Percentiles rank a stretch among this genome's conserved stretches.
Conservation (phyloP, 2,888 invertebrate species). For the Cynaeus angustus region DNA sequence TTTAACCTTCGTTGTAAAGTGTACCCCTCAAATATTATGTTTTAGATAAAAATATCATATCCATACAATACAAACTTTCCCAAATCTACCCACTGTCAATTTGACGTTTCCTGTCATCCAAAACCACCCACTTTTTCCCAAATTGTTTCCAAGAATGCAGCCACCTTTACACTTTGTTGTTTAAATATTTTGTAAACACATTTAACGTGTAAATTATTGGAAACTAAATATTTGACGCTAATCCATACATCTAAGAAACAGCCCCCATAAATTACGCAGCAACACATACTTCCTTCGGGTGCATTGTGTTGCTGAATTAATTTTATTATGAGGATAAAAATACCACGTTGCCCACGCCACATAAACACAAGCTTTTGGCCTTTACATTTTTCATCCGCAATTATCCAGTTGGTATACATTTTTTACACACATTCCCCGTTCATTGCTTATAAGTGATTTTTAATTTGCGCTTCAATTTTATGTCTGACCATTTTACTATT, state of each 20-base stretch:
- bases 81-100: background rate
- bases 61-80: background rate
- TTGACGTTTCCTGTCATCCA: background rate
- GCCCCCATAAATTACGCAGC: conserved; percentile 2
- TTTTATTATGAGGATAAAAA: conserved; percentile 24
- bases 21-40: background rate
- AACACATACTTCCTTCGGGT: conserved; percentile 7
- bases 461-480: too few relatives aligned
- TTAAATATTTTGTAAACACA: conserved; percentile 6
- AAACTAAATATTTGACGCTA: conserved; percentile 10
- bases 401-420: conserved; percentile 11
- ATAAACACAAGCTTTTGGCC: conserved; percentile 16
- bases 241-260: background rate
- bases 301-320: conserved; percentile 16
- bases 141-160: background rate
- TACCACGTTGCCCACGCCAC: conserved; percentile 15
- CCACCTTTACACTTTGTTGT: background rate
- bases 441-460: too few relatives aligned
- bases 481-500: background rate
- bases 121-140: background rate
- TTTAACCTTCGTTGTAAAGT: too few relatives aligned
- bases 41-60: background rate
- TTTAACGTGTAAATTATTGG: background rate
- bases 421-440: background rate
- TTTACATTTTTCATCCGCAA: conserved; percentile 13